phyloP scores from a whole-genome alignment of 2,888 invertebrate genomes.

The Polyommatus iphigenia region DNA sequence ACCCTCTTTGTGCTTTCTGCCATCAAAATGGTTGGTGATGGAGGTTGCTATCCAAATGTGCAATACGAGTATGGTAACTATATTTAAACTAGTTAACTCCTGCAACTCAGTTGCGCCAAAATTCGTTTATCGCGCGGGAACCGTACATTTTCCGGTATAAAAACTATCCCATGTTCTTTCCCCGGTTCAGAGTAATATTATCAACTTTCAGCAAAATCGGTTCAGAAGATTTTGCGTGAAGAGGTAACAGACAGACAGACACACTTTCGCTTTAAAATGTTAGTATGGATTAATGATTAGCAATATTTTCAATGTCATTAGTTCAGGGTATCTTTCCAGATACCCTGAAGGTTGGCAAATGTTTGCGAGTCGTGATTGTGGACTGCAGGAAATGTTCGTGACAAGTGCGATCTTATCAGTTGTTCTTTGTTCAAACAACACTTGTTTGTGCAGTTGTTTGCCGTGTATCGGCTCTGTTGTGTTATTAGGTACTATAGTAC shows the following conservation, averaged over 20 bases:
- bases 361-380: background rate
- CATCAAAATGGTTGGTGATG: too few relatives aligned
- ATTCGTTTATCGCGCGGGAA: too few relatives aligned
- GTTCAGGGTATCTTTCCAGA: background rate
- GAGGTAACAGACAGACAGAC: background rate
- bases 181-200: too few relatives aligned
- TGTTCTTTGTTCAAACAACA: background rate
- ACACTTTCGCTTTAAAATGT: background rate
- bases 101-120: too few relatives aligned
- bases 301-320: background rate
- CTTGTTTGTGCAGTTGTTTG: background rate
- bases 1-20: too few relatives aligned
- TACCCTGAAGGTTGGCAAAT: constrained; percentile 1
- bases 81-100: too few relatives aligned
- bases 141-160: too few relatives aligned
- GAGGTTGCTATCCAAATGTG: too few relatives aligned
- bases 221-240: background rate
- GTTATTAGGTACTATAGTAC: background rate
- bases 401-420: constrained; percentile 10
- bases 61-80: too few relatives aligned
- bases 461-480: background rate
- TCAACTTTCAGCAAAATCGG: background rate
- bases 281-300: background rate
- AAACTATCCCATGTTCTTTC: too few relatives aligned
- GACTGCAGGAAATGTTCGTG: background rate